phyloP scores from a whole-genome alignment of 2,888 invertebrate genomes.

The Orthonychiurus folsomi region DNA sequence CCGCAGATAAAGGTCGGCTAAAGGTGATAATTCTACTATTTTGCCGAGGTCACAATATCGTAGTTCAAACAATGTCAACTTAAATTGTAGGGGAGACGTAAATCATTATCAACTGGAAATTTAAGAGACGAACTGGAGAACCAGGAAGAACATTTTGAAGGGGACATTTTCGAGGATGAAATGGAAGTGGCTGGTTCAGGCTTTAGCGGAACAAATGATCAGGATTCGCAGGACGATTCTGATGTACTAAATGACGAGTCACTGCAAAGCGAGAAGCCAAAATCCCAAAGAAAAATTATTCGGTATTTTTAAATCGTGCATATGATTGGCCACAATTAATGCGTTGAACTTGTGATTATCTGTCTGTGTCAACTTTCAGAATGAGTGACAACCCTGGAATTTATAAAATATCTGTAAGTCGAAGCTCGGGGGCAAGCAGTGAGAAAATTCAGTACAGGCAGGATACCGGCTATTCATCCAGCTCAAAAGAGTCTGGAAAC shows the following conservation, averaged over 20 bases:
- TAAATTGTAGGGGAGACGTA: slow-evolving; percentile 33
- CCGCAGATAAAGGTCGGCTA: slow-evolving; percentile 23
- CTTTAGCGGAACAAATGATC: slow-evolving; percentile 26
- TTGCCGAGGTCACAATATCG: too few species aligned
- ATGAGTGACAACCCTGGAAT: slow-evolving; percentile 40
- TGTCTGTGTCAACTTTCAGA: slow-evolving; percentile 16
- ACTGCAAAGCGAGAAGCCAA: slow-evolving; percentile 31
- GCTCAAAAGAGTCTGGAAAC: slow-evolving; percentile 44
- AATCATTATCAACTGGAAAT: slow-evolving; percentile 41
- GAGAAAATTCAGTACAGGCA: slow-evolving; percentile 45
- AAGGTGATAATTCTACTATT: too few species aligned
- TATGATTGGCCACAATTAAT: neutral
- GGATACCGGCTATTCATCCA: slow-evolving; percentile 62
- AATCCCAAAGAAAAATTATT: neutral
- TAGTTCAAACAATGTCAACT: too few species aligned
- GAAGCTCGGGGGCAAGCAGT: slow-evolving; percentile 37
- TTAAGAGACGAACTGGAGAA: slow-evolving; percentile 34
- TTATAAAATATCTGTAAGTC: slow-evolving; percentile 39
- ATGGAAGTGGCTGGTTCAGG: slow-evolving; percentile 31
- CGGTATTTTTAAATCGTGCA: neutral
- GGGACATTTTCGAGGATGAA: slow-evolving; percentile 44
- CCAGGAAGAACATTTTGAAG: slow-evolving; percentile 45
- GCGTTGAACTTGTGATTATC: neutral
- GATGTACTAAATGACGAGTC: slow-evolving; percentile 34
- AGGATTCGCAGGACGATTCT: slow-evolving; percentile 30